phyloP scores from a whole-genome alignment of 2,888 invertebrate genomes.

The Luperina testacea region DNA sequence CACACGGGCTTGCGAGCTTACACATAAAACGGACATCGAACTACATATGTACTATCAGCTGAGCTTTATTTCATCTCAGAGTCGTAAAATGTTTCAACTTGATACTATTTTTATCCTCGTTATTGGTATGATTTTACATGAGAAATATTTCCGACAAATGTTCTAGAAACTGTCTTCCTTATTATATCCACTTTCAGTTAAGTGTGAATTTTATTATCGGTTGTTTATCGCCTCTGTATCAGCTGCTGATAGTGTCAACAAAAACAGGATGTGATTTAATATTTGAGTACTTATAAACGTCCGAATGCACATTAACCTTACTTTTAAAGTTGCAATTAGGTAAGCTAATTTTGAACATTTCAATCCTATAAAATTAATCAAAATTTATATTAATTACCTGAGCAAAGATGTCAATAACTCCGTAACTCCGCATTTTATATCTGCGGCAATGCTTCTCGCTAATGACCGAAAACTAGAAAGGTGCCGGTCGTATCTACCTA shows the following conservation, averaged over 20 bases:
- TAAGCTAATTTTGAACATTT: not conserved
- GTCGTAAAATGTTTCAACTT: conserved; percentile 58
- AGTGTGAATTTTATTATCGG: conserved; percentile 58
- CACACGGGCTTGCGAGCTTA: conserved; percentile 43
- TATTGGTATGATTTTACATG: conserved; percentile 59
- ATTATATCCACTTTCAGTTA: conserved; percentile 55
- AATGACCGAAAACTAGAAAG: conserved; percentile 60
- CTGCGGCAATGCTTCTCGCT: conserved; percentile 35
- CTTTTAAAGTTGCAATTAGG: conserved; percentile 6
- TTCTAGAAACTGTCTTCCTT: conserved; percentile 66
- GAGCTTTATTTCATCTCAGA: conserved; percentile 51
- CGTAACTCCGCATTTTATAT: conserved; percentile 37
- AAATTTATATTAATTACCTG: conserved; percentile 1
- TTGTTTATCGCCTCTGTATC: conserved; percentile 45
- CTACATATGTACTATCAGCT: conserved; percentile 59
- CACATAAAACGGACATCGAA: conserved; percentile 64
- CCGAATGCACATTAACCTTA: conserved; percentile 1
- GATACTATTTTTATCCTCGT: conserved; percentile 61
- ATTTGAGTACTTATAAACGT: not conserved
- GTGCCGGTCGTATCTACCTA: conserved; percentile 35
- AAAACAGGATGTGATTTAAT: conserved; percentile 41
- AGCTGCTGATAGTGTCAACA: conserved; percentile 39
- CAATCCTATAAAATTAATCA: conserved; percentile 18
- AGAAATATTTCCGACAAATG: conserved; percentile 62
- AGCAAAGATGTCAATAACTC: conserved; percentile 22